These are phyloP conservation scores for Phocides pigmalion DNA, from an alignment of 1,140 invertebrate genomes.

Conservation along the genomic window DNA sequence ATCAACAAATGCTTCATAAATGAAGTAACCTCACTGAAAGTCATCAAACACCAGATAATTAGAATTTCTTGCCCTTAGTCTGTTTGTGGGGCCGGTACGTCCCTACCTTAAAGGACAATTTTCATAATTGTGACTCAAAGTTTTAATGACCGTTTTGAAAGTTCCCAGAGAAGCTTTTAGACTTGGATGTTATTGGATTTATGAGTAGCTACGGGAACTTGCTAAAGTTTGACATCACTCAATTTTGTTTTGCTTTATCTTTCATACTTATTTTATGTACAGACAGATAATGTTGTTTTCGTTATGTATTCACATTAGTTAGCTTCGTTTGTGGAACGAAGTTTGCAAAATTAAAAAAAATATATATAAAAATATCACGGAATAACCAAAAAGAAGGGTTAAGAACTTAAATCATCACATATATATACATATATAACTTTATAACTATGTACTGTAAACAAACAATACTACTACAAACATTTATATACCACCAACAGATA, in stretches of 20 bases:
- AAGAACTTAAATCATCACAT: no score
- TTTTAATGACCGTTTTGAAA: constrained; percentile 43
- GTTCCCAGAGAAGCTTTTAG: constrained; percentile 40
- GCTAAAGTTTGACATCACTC: constrained; percentile 20
- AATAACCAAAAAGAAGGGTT: no score
- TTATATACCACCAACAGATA: no score
- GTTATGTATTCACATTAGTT: no score
- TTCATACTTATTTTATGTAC: no score
- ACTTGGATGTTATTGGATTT: constrained; percentile 46
- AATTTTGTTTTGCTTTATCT: constrained; percentile 15
- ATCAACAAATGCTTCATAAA: neutral
- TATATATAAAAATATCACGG: no score
- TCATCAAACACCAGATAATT: constrained; percentile 28
- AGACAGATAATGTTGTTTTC: neutral
- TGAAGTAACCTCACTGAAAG: constrained; percentile 4
- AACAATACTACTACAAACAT: no score
- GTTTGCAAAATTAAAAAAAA: no score
- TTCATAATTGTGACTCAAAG: constrained; percentile 39
- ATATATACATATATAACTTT: no score
- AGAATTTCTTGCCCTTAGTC: constrained; percentile 22
- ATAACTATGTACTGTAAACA: no score
- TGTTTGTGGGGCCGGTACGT: constrained; percentile 31
- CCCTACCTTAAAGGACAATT: constrained; percentile 34
- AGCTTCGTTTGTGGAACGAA: no score
- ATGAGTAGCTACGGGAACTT: constrained; percentile 36